These are phyloP conservation scores for Julus scandinavius DNA, from an alignment of 2,888 invertebrate species.

Conservation along the genomic window DNA sequence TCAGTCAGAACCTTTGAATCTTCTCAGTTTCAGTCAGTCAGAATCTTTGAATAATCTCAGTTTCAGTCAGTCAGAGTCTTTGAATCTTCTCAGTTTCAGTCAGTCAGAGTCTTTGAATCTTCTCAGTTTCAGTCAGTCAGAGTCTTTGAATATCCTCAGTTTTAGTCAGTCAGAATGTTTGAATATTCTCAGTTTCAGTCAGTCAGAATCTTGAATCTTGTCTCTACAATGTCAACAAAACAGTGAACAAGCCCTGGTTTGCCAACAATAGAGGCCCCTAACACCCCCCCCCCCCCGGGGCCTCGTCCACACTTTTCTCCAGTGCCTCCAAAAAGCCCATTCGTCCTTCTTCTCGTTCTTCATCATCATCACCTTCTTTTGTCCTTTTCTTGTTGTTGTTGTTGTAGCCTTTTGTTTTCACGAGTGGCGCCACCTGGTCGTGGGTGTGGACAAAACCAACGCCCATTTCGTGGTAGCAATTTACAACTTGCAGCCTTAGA, in stretches of 20 bases:
- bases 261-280: neutral
- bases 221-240: neutral
- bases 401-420: neutral
- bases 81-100: too few relatives aligned
- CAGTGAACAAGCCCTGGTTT: too few relatives aligned
- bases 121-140: too few relatives aligned
- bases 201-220: neutral
- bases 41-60: too few relatives aligned
- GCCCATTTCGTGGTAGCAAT: neutral
- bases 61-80: too few relatives aligned
- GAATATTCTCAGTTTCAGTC: too few relatives aligned
- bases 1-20: too few relatives aligned
- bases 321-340: neutral
- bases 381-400: neutral
- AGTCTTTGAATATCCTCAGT: too few relatives aligned
- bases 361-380: neutral
- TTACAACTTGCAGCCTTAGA: neutral
- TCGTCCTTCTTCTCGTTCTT: neutral
- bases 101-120: too few relatives aligned
- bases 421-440: neutral
- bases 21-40: too few relatives aligned
- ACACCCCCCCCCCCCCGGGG: too few relatives aligned
- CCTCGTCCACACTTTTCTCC: neutral
- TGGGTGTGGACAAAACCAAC: neutral
- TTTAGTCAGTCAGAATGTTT: too few relatives aligned